Evolutionary conservation across 2,888 invertebrate genomes (phyloP), one percentile per base, ranked within the genome.

Genomic region (Drosophila differens): DNA sequence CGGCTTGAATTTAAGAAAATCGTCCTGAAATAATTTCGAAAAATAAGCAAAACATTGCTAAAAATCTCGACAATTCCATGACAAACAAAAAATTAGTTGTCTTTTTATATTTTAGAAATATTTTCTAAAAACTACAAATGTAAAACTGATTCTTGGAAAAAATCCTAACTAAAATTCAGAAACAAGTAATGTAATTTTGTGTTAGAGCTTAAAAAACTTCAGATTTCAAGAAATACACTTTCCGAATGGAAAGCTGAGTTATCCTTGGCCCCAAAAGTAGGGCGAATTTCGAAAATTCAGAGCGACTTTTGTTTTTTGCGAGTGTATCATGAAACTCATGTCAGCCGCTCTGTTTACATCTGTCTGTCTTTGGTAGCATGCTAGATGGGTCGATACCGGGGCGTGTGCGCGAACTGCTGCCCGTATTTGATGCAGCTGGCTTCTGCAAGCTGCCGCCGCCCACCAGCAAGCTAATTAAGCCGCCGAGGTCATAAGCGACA

Each of bases 371-470:
- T 25, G 51, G 79, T 93, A 96, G 96, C 94, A 95, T 96, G 92
- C 94, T 95, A 61, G 96, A 96, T 74, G 95, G 96, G 53, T 95
- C 95, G 53, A 94, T 96, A 66, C 95, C 96, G 33, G 95, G 96
- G 81, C 94, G 96, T 86, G 96, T 96, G 60, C 95, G 96, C 71
- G 96, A 96, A 88, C 93, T 96, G 69, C 94, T 97, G 82, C 97
- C 97, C 37, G 97, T 97, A 60, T 97, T 97, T 93, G 97, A 97
- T 93, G 96, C 97, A 88, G 95, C 97, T 81, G 97, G 97, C n/a
- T 97, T 97, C 94, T 94, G 96, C 89, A 96, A 97, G 94, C 95
- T 97, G 91, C 96, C 97, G 35, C 96, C 97, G 60, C 97, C 97
- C 69, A 95, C 97, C 44, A 97, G 96, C 83, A 95, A 97, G 90